Percentiles rank a stretch among this genome's conserved stretches.
phyloP scores from a whole-genome alignment of 1,140 invertebrate genomes.

The Ephestia elutella region DNA sequence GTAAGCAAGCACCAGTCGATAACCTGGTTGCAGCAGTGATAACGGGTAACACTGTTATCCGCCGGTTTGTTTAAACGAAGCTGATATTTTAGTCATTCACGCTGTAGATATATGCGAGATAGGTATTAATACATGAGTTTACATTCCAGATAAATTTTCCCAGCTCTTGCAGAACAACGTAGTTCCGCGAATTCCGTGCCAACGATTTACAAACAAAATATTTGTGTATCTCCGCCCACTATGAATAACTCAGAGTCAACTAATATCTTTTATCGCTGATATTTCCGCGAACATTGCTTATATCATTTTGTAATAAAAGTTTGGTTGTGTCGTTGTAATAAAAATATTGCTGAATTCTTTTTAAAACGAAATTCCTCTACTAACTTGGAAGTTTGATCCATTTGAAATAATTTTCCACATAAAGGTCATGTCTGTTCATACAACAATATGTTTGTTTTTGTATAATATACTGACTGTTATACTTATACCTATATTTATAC shows the following conservation, averaged over 20 bases:
- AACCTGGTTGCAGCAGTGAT: conserved; percentile 63
- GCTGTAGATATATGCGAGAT: not conserved
- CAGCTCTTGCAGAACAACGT: not conserved
- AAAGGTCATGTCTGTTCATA: no score
- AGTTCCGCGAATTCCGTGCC: not conserved
- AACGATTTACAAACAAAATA: conserved; percentile 3
- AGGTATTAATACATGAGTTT: not conserved
- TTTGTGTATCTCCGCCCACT: not conserved
- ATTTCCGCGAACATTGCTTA: no score
- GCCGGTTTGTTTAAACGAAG: not conserved
- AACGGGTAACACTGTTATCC: conserved; percentile 35
- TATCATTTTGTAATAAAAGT: no score
- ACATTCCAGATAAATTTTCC: not conserved
- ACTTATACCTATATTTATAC: no score
- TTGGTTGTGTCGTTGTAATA: no score
- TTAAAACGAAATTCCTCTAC: no score
- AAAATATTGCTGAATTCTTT: no score
- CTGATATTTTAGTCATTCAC: not conserved
- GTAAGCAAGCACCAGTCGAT: conserved; percentile 61
- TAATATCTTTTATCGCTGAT: no score
- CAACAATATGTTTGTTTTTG: no score
- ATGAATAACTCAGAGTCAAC: not conserved
- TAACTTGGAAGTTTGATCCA: no score
- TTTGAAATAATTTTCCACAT: no score
- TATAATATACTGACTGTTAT: no score